Evolutionary conservation across 2,797 vertebrate genomes (phyloP).

Genomic region (Halcyon chelicuti): DNA sequence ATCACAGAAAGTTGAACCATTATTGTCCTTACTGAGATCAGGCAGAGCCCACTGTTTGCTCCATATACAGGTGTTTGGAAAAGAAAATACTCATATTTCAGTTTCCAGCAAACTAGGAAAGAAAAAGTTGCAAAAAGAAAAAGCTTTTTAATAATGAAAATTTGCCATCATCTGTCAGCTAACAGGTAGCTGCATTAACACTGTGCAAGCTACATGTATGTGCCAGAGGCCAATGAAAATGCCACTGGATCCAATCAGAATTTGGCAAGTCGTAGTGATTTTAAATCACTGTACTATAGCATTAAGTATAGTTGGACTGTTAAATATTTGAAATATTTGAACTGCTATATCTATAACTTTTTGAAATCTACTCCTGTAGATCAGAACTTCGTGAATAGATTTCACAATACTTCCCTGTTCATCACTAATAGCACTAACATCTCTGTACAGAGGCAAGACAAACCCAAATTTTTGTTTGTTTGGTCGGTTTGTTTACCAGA

Average conservation of each 20-base stretch:
- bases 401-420: not conserved
- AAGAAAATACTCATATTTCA: not conserved
- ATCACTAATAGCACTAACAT: not conserved
- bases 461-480: not conserved
- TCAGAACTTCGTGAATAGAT: not conserved
- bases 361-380: not conserved
- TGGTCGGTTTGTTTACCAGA: conserved; percentile 81
- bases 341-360: not conserved
- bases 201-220: not conserved
- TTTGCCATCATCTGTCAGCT: not conserved
- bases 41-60: not conserved
- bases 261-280: not conserved
- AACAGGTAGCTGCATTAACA: not conserved
- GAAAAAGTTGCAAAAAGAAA: not conserved
- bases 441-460: not conserved
- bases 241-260: not conserved
- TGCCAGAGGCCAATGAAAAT: not conserved
- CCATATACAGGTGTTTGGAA: not conserved
- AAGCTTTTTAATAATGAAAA: not conserved
- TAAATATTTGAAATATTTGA: not conserved
- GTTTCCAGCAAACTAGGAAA: not conserved
- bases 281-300: not conserved
- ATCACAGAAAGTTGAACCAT: not conserved
- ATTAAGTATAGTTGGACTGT: not conserved
- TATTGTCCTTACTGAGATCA: not conserved